Evolutionary conservation across 2,113 vertebrate genomes (phyloP), one percentile per base, ranked within the genome.

Genomic region (Passerina amoena): DNA sequence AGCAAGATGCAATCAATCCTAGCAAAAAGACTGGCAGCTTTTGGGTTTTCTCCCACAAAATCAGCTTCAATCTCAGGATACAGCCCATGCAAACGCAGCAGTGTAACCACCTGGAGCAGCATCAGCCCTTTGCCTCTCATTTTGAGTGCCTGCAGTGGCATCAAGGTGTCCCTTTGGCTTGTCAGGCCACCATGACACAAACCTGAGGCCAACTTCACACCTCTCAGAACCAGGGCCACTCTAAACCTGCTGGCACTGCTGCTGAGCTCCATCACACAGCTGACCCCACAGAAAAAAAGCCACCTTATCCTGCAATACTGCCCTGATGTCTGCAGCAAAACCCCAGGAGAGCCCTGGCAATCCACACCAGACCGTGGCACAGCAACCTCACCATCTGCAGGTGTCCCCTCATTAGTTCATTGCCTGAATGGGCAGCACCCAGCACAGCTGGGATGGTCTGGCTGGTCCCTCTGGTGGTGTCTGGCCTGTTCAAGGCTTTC

Each of bases 281-380:
- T 16, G 31, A 18, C 27, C 63, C n/a, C 38, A 25, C 3, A 5
- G n/a, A 6, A 25, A n/a, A 27, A 71, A 35, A 35, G 18, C 16
- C n/a, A 22, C n/a, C 48, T 40, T 20, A 31, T 47, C 48, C 24
- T n/a, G 22, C 65, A 44, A 5, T 3, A 7, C 0, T 45, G 45
- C 42, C 25, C 11, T 17, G 63, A 7, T 14, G 10, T 9, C 59
- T 69, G 73, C 37, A 83, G 84, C 37, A 61, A 69, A 83, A 11
- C 33, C 28, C 48, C 63, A 45, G 66, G 11, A 38, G 30, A 78
- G 44, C 14, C 2, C 3, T 4, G 23, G 42, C 44, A 76, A 38
- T 13, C 3, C 10, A 0, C 21, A 9, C 1, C 0, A 47, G 37
- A 13, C 5, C 2, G 0, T 3, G 8, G 71, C 14, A 88, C n/a